Evolutionary conservation across 30 jellyfish, hydroid and myxozoan species (phyloP), one percentile per base, ranked within the genome.

Genomic region (Rhopilema esculentum): DNA sequence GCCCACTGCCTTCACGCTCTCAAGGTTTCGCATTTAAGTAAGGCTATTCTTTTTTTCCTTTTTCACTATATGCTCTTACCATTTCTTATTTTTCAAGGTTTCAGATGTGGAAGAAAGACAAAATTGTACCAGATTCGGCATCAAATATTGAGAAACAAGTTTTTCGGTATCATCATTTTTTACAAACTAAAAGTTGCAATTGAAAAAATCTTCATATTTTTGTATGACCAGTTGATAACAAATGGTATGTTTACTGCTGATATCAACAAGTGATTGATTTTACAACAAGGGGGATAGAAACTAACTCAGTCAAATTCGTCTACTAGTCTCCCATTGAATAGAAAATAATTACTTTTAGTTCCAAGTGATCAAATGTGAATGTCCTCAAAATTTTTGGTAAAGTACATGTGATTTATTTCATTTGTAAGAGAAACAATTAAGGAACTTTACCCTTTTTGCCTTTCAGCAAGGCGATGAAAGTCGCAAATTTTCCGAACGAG

Each of bases 71-170:
- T 66, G 31, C 21, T 31, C 9, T 64, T 40, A 18, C 26, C 24
- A 9, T 4, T 82, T 18, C 53, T 51, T 77, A 26, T 30, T 15
- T 26, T 27, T 16, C 64, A 66, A 86, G 94, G 84, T 68, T 86
- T 49, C 80, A 77, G 16, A 22, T 28, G 19, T 87, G 96, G 96
- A 72, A 51, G 24, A 75, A 50, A 40, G 87, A 77, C 20, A 79
- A 32, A 30, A 68, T 49, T 19, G 21, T 72, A 18, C 81, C 79
- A 16, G 90, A 87, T 16, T 9, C 81, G 16, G 51, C 87, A 29
- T 87, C 96, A 0, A 8, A 89, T 1, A 63, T 87, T 66, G 96
- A 87, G 50, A 87, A 77, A 29, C 90, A 77, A 68, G 88, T 77
- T 23, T 77, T 76, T 80, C 78, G 87, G 96, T 87, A 50, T 12